phyloP scores from a whole-genome alignment of 92 coral and sea anemone genomes.

The Muricea muricata region DNA sequence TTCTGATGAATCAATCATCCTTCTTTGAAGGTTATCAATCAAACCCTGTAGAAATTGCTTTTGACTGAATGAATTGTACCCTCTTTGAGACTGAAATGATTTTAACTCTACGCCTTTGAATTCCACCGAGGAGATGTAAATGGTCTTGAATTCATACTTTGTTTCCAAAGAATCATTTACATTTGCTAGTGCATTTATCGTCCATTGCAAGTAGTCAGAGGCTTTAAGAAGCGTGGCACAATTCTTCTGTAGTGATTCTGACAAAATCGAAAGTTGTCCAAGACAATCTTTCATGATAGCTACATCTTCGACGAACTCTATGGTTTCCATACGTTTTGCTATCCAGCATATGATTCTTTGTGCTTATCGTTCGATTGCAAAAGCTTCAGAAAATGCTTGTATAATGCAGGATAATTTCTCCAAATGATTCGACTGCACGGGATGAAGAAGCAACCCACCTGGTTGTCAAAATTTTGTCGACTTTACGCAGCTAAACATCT shows the following conservation, averaged over 20 bases:
- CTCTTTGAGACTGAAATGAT: constrained; percentile 18
- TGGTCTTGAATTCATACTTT: constrained; percentile 6
- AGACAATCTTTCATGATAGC: constrained; percentile 22
- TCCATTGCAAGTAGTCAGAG: constrained; percentile 27
- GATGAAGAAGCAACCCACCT: constrained; percentile 25
- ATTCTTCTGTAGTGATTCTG: constrained; percentile 28
- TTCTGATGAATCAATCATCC: constrained; percentile 30
- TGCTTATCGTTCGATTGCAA: constrained; percentile 4
- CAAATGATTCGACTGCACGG: constrained; percentile 29
- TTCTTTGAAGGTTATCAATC: constrained; percentile 31
- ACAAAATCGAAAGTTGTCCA: constrained; percentile 34
- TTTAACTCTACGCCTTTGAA: too few species aligned
- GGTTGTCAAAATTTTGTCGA: constrained; percentile 28
- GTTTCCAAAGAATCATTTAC: constrained; percentile 11
- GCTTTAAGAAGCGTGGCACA: constrained; percentile 36
- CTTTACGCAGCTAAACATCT: constrained; percentile 33
- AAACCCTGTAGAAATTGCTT: constrained; percentile 35
- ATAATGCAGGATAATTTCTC: constrained; percentile 33
- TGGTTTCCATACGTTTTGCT: constrained; percentile 26
- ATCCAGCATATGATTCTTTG: constrained; percentile 31
- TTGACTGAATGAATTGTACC: constrained; percentile 20
- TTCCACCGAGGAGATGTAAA: constrained; percentile 13
- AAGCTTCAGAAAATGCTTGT: background rate
- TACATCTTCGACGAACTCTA: constrained; percentile 31
- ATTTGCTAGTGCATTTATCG: constrained; percentile 22